These are phyloP conservation scores for Philereme vetulata DNA, from an alignment of 2,888 invertebrate species.

Conservation along the genomic window DNA sequence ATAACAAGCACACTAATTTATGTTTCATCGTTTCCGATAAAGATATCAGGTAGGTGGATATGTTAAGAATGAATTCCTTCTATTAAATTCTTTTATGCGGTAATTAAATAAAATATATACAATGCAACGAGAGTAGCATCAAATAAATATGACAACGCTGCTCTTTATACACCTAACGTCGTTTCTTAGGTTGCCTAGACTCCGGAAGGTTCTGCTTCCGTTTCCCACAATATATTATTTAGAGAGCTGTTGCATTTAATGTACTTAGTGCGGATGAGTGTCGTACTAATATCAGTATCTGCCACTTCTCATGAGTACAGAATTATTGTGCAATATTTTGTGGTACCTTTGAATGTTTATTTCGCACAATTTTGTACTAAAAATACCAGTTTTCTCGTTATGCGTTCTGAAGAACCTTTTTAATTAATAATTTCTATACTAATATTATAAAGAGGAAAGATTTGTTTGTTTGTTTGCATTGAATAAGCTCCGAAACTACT, in stretches of 20 bases:
- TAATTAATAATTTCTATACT: no score
- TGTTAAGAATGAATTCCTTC: no score
- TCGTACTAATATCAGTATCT: slow-evolving; percentile 29
- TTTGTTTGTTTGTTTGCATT: no score
- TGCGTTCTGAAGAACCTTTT: no score
- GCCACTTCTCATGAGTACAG: slow-evolving; percentile 16
- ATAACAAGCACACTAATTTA: no score
- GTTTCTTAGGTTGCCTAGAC: slow-evolving; percentile 23
- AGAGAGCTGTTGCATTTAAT: slow-evolving; percentile 41
- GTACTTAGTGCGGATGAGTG: slow-evolving; percentile 43
- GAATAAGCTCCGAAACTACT: no score
- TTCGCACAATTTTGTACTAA: neutral
- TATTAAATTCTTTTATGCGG: no score
- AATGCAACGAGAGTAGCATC: no score
- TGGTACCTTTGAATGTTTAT: slow-evolving; percentile 11
- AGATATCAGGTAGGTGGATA: no score
- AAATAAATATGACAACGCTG: slow-evolving; percentile 17
- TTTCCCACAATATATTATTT: slow-evolving; percentile 38
- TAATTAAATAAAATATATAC: neutral
- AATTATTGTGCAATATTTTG: slow-evolving; percentile 24
- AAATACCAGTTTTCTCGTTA: no score
- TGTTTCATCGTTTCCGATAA: no score
- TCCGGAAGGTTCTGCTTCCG: slow-evolving; percentile 23
- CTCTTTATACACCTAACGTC: slow-evolving; percentile 5
- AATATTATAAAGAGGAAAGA: no score